These are phyloP conservation scores for Syndactyla subalaris DNA, from an alignment of 2,797 vertebrate species.

Conservation along the genomic window DNA sequence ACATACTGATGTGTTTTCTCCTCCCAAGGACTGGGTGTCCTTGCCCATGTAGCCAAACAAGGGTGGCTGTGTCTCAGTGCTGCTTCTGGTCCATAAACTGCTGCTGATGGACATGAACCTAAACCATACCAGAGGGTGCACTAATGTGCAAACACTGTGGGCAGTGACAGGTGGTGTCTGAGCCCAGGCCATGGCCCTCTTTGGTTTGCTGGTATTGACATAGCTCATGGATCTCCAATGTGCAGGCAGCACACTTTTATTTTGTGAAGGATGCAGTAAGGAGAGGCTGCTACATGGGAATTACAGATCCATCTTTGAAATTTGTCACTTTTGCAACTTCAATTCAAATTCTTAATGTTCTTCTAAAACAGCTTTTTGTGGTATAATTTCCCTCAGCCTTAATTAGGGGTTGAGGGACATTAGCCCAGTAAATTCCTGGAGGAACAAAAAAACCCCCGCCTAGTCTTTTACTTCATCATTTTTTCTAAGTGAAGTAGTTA, in stretches of 20 bases:
- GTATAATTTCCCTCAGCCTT: constrained; percentile 19
- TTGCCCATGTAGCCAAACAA: accelerated
- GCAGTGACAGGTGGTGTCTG: neutral
- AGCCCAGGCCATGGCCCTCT: neutral
- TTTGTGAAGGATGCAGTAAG: neutral
- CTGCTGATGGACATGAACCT: neutral
- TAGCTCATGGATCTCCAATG: neutral
- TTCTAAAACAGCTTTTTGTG: neutral
- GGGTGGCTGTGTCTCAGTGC: neutral
- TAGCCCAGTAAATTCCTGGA: neutral
- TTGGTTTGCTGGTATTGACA: neutral
- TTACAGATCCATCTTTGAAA: neutral
- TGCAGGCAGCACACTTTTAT: neutral
- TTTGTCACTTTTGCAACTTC: neutral
- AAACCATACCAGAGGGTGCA: neutral
- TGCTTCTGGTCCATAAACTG: neutral
- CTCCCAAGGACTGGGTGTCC: accelerated
- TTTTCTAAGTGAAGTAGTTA: constrained; percentile 66
- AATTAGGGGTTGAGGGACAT: constrained; percentile 19
- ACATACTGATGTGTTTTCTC: neutral
- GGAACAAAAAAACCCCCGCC: neutral
- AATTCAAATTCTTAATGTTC: neutral
- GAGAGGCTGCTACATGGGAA: neutral
- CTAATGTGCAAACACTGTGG: neutral
- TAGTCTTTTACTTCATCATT: neutral